These are phyloP conservation scores for Podarcis siculus DNA, from an alignment of 2,797 vertebrate species.

Conservation along the genomic window DNA sequence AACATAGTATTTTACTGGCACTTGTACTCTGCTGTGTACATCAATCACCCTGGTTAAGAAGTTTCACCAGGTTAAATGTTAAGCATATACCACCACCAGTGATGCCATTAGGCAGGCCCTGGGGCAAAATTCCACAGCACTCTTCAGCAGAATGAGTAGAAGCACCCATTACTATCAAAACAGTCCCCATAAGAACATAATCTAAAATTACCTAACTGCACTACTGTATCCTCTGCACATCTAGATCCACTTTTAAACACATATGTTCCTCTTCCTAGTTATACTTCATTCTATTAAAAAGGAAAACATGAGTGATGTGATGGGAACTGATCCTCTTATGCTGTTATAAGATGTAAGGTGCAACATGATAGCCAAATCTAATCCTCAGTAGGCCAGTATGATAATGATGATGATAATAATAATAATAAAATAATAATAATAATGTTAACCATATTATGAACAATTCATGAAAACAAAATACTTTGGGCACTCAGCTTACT, in stretches of 20 bases:
- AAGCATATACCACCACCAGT: neutral
- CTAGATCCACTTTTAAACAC: neutral
- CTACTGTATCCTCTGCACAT: neutral
- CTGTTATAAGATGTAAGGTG: accelerated
- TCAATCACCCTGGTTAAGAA: neutral
- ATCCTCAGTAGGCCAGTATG: neutral
- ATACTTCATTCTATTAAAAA: neutral
- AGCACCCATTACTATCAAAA: no score
- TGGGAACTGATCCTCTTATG: neutral
- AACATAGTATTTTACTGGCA: neutral
- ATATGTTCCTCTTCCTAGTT: neutral
- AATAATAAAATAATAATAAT: no score
- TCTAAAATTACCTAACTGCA: neutral
- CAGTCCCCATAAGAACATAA: neutral
- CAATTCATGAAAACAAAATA: neutral
- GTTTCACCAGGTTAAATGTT: neutral
- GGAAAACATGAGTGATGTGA: accelerated
- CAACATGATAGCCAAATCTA: neutral
- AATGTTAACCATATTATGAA: neutral
- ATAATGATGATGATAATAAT: neutral
- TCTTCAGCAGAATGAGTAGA: no score
- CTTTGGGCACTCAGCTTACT: neutral
- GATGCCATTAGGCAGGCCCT: no score
- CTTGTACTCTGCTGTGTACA: neutral
- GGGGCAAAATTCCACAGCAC: no score